phyloP scores from a whole-genome alignment of 1,140 invertebrate genomes.

The Bombus turneri region DNA sequence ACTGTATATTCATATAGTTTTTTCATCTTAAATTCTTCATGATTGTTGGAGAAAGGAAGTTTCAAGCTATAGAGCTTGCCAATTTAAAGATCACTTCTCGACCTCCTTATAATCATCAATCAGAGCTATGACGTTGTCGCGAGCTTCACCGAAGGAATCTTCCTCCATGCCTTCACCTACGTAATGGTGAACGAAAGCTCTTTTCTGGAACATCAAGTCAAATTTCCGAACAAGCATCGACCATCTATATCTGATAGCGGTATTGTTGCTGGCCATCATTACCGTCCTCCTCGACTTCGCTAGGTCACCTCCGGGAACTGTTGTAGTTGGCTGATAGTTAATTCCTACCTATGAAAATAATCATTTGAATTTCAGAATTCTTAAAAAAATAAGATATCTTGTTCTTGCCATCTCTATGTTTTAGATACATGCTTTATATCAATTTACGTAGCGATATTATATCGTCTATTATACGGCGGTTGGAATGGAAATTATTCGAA shows the following conservation, averaged over 20 bases:
- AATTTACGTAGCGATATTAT: too few species aligned
- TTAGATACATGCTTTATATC: too few species aligned
- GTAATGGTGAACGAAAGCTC: slow-evolving; percentile 91
- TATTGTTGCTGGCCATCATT: slow-evolving; percentile 90
- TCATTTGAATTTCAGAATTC: not conserved
- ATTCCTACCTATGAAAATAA: slow-evolving; percentile 83
- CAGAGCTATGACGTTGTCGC: slow-evolving; percentile 88
- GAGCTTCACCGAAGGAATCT: slow-evolving; percentile 87
- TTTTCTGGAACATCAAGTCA: slow-evolving; percentile 88
- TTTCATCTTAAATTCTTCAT: not conserved
- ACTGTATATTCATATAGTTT: not conserved
- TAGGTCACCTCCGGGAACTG: slow-evolving; percentile 89
- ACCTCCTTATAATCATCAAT: slow-evolving; percentile 85
- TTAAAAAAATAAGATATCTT: not conserved
- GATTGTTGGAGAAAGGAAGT: not conserved
- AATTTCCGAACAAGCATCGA: slow-evolving; percentile 87
- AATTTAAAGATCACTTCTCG: slow-evolving; percentile 16
- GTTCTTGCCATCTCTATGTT: too few species aligned
- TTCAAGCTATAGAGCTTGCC: not conserved
- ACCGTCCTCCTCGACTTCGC: slow-evolving; percentile 86
- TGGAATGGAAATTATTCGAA: too few species aligned
- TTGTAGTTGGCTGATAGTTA: slow-evolving; percentile 88
- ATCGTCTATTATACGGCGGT: too few species aligned
- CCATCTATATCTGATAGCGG: slow-evolving; percentile 90
- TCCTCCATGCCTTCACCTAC: slow-evolving; percentile 92